These are phyloP conservation scores for Rhineura floridana DNA, from an alignment of 2,113 vertebrate species.

Conservation along the genomic window DNA sequence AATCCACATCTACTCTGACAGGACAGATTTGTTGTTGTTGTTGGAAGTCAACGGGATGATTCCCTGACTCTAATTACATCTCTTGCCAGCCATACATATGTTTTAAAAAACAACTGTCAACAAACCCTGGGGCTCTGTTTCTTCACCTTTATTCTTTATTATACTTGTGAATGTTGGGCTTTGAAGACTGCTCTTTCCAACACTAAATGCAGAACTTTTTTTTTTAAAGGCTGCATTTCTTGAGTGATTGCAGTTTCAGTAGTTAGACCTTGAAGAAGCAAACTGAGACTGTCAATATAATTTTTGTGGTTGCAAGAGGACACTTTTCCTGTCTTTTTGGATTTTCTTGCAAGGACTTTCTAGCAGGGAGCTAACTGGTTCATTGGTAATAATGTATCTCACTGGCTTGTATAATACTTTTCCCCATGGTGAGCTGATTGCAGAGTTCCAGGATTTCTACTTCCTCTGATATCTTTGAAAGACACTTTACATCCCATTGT, in stretches of 20 bases:
- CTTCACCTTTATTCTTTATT: not conserved
- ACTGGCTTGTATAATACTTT: constrained; percentile 27
- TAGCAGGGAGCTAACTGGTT: constrained; percentile 22
- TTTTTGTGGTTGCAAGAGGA: not conserved
- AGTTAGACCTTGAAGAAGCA: not conserved
- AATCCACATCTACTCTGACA: not conserved
- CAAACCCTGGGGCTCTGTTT: not conserved
- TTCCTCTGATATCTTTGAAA: constrained; percentile 20
- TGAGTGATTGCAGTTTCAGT: not conserved
- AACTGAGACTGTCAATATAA: not conserved
- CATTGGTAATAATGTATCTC: constrained; percentile 15
- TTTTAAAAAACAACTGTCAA: not conserved
- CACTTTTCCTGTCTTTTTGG: not conserved
- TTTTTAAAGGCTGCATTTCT: not conserved
- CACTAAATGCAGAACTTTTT: not conserved
- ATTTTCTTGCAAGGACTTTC: constrained; percentile 11
- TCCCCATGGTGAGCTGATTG: constrained; percentile 1
- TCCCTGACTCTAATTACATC: not conserved
- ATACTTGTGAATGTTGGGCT: not conserved
- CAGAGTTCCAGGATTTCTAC: not conserved
- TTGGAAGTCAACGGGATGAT: not conserved
- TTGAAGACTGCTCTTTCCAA: not conserved
- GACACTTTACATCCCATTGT: not conserved
- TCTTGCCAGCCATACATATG: not conserved
- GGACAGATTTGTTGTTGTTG: not conserved